Base-by-base conservation (phyloP, 2,888 invertebrate genomes). In the Ganaspis brasiliensis region DNA sequence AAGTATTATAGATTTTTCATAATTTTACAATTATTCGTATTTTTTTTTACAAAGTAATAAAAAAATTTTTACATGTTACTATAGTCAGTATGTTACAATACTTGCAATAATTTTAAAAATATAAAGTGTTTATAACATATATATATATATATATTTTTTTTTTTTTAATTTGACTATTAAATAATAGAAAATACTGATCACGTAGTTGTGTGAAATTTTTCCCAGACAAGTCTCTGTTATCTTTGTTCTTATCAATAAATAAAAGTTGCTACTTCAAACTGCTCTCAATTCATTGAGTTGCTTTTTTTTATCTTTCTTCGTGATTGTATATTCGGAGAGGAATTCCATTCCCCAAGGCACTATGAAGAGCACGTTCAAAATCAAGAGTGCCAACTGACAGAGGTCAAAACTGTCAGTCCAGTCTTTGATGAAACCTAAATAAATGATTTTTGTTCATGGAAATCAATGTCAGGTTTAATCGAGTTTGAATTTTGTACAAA, bases 271-370 rank as follows among this genome's bases (percentile, higher is more conserved):
- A 52, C n/a, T 56, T 56, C 21, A 55, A 52, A 52, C 52, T 72
- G 31, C 45, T 56, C 52, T 72, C 52, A 26, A 72, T 72, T 55
- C 52, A 12, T 12, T 14, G 71, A 55, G 35, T 52, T 31, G 31
- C 31, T 19, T 26, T 49, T 52, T 56, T 72, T 56, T 72, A 35
- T 55, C 21, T 26, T 52, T 72, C n/a, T 40, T 63, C 19, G 19
- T 21, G 19, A 63, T 21, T 40, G 40, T 63, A 63, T 24, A 45
- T 63, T 63, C 63, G 40, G 63, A 37, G 37, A 63, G 40, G 19
- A 92, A 92, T 87, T 96, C 96, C 63, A 95, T 90, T 45, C 93
- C 92, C 96, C 96, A 96, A 0, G 95, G 93, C 37, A 95, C 92
- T 8, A 94, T 94, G 87, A 96, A 96, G 4, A 95, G 87, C 49